phyloP scores from a whole-genome alignment of 2,888 invertebrate genomes.

The Tiliacea aurago region DNA sequence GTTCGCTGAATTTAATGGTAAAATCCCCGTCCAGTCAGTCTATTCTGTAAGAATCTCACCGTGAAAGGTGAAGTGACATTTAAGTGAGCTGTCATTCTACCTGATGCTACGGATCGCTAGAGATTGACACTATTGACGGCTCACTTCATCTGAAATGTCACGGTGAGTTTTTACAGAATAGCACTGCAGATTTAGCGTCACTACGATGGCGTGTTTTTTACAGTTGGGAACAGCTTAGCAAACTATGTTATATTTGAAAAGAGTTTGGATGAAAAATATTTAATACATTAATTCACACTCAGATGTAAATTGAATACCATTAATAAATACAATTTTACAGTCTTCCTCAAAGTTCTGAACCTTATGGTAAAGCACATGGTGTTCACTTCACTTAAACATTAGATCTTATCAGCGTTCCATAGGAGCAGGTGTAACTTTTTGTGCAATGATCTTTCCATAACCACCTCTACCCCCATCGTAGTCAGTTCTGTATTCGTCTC shows the following conservation, averaged over 20 bases:
- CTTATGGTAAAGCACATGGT: slow-evolving; percentile 57
- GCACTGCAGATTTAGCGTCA: too few species aligned
- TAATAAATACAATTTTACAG: slow-evolving; percentile 68
- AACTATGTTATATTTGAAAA: background rate
- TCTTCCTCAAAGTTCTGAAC: slow-evolving; percentile 74
- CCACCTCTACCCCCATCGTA: slow-evolving; percentile 99
- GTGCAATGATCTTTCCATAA: slow-evolving; percentile 98
- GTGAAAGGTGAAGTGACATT: too few species aligned
- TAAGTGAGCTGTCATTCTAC: too few species aligned
- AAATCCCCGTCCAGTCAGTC: too few species aligned
- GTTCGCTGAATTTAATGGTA: background rate
- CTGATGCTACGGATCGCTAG: too few species aligned
- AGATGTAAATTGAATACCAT: slow-evolving; percentile 68
- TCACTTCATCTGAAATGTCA: too few species aligned
- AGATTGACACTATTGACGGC: too few species aligned
- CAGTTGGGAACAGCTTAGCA: background rate
- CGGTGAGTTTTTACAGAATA: too few species aligned
- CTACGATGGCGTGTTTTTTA: background rate
- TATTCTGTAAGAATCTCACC: too few species aligned
- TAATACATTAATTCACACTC: slow-evolving; percentile 66
- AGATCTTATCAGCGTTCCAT: slow-evolving; percentile 83
- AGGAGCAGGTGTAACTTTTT: slow-evolving; percentile 93
- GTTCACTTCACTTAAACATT: slow-evolving; percentile 63
- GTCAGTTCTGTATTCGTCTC: slow-evolving; percentile 99
- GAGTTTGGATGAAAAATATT: slow-evolving; percentile 50